Base-by-base conservation (phyloP, 2,888 invertebrate genomes). In the Mystacides longicornis region DNA sequence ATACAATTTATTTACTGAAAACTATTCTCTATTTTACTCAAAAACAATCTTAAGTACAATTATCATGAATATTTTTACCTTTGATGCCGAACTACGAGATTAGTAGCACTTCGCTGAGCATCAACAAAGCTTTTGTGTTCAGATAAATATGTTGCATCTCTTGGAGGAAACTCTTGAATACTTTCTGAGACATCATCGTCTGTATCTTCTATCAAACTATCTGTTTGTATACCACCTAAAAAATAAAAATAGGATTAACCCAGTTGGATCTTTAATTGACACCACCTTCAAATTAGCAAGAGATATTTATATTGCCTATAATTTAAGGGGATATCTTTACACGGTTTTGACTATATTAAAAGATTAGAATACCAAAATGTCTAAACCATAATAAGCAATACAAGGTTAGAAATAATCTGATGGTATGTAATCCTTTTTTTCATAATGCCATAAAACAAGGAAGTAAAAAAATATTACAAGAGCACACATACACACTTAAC, bases 21-120 rank as follows among this genome's bases (percentile, higher is more conserved):
- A n/a, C n/a, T n/a, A n/a, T n/a, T n/a, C n/a, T 7, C 5, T 7
- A 27, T 7, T 27, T 27, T 27, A 11, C 27, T 27, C 27, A 27
- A 27, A 27, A 27, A 27, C 27, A 7, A 27, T 27, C 7, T 27
- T 27, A 27, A 27, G 11, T 7, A 27, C 5, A 7, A 7, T 27
- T 27, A 27, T 27, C 5, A 7, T 7, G 27, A 27, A 27, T 5
- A 27, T 7, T 11, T 27, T 27, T 66, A 75, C 75, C 71, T 71
- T 11, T 71, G 71, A 54, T 68, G 67, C 1, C 73, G 73, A 20
- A 75, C 74, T 69, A 71, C 70, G 68, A 72, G 71, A 65, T 73
- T 72, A 52, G 71, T 68, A 23, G 69, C 55, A 31, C 37, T 49
- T 3, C 68, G 56, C 19, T 64, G 61, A 20, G 70, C 67, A 53